Percentiles rank a stretch among this genome's conserved stretches.
These are phyloP conservation scores for Steatocranus sp. DNA, from an alignment of 2,797 vertebrate species.

Conservation along the genomic window DNA sequence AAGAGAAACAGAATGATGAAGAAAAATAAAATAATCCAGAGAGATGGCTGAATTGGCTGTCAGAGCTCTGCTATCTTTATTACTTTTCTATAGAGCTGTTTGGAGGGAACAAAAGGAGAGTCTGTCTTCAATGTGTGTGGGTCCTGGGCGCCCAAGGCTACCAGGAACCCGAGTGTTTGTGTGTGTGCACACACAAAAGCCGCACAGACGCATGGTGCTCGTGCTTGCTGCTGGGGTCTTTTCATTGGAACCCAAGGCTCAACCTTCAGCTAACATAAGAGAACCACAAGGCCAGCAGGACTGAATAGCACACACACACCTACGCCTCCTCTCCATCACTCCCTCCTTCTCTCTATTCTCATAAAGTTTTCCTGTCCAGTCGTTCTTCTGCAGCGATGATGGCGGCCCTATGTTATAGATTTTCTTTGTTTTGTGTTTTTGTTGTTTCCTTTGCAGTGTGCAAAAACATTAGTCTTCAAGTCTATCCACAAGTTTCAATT, in stretches of 20 bases:
- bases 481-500: background rate
- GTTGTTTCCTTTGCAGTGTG: background rate
- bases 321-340: conserved; percentile 19
- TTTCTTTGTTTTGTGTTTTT: background rate
- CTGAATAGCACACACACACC: conserved; percentile 35
- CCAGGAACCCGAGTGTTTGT: conserved; percentile 6
- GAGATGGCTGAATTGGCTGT: conserved; percentile 42
- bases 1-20: background rate
- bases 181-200: background rate
- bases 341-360: background rate
- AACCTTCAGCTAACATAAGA: conserved; percentile 73
- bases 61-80: conserved; percentile 64
- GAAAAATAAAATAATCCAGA: conserved; percentile 27
- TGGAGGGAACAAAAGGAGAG: conserved; percentile 60
- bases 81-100: conserved; percentile 65
- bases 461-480: background rate
- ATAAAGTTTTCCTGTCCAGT: background rate
- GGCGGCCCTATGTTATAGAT: background rate
- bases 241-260: conserved; percentile 68
- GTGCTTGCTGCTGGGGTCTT: conserved; percentile 63
- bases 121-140: conserved; percentile 56
- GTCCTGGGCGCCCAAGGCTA: conserved; percentile 61
- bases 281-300: conserved; percentile 67
- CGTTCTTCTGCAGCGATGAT: background rate
- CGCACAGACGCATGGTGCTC: conserved; percentile 19